These are phyloP conservation scores for Paratilapia polleni DNA, from an alignment of 2,113 vertebrate species.

Conservation along the genomic window DNA sequence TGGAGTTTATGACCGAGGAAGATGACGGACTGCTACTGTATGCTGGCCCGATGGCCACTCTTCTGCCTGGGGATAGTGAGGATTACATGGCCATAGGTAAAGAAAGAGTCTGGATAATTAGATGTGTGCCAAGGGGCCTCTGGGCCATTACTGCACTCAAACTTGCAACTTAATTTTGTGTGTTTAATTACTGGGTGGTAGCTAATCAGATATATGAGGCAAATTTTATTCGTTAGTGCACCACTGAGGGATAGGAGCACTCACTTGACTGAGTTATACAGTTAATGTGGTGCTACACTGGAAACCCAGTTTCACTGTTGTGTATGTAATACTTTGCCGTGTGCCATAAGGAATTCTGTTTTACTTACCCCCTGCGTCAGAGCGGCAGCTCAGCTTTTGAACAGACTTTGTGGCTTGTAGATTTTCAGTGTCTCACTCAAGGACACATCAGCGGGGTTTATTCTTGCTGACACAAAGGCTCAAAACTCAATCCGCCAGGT, in stretches of 20 bases:
- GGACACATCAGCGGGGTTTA: conserved; percentile 18
- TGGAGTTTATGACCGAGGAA: conserved; percentile 90
- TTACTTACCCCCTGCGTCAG: background rate
- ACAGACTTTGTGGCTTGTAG: background rate
- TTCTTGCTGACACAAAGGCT: conserved; percentile 13
- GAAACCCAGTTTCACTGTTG: background rate
- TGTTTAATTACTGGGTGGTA: conserved; percentile 47
- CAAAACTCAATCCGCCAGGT: background rate
- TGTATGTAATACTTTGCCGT: background rate
- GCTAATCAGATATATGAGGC: conserved; percentile 50
- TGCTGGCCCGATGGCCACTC: conserved; percentile 84
- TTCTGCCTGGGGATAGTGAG: conserved; percentile 81
- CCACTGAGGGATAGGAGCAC: conserved; percentile 32
- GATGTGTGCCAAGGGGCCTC: conserved; percentile 1
- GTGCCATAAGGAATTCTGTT: conserved; percentile 1
- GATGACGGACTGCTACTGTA: conserved; percentile 88
- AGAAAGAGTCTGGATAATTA: conserved; percentile 43
- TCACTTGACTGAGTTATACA: conserved; percentile 7
- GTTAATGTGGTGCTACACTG: conserved; percentile 7
- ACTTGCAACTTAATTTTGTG: conserved; percentile 49
- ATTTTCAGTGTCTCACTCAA: conserved; percentile 23
- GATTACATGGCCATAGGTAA: conserved; percentile 92
- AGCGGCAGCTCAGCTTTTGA: background rate
- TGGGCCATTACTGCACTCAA: conserved; percentile 1
- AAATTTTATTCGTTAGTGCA: conserved; percentile 21